phyloP scores from a whole-genome alignment of 2,113 vertebrate genomes.

The Hemicordylus capensis region DNA sequence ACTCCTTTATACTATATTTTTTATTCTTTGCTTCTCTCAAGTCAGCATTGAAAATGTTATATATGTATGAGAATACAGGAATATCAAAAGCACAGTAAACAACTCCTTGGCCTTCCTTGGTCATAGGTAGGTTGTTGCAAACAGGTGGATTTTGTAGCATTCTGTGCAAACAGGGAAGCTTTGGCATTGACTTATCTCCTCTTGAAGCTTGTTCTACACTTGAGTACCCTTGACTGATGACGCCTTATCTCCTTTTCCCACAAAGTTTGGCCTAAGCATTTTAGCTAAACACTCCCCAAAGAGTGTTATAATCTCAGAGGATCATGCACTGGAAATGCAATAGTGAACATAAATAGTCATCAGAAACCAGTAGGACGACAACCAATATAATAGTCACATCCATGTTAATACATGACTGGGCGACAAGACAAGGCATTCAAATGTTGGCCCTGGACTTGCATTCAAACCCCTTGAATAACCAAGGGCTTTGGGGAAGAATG shows the following conservation, averaged over 20 bases:
- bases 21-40: background rate
- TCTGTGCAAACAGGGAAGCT: background rate
- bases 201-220: conserved; percentile 19
- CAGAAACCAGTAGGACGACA: background rate
- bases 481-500: background rate
- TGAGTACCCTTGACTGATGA: conserved; percentile 7
- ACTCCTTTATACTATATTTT: background rate
- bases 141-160: background rate
- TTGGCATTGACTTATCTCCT: conserved; percentile 21
- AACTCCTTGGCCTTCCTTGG: background rate
- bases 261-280: background rate
- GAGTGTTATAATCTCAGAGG: background rate
- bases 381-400: background rate
- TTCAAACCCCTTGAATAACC: background rate
- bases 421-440: background rate
- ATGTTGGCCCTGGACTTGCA: background rate
- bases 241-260: conserved; percentile 6
- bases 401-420: background rate
- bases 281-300: background rate
- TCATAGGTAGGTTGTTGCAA: background rate
- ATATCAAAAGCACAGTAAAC: background rate
- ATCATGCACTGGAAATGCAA: background rate
- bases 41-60: background rate
- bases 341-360: background rate
- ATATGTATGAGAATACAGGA: background rate